Base-by-base conservation (phyloP, 2,113 vertebrate species). In the Anhinga rufa region DNA sequence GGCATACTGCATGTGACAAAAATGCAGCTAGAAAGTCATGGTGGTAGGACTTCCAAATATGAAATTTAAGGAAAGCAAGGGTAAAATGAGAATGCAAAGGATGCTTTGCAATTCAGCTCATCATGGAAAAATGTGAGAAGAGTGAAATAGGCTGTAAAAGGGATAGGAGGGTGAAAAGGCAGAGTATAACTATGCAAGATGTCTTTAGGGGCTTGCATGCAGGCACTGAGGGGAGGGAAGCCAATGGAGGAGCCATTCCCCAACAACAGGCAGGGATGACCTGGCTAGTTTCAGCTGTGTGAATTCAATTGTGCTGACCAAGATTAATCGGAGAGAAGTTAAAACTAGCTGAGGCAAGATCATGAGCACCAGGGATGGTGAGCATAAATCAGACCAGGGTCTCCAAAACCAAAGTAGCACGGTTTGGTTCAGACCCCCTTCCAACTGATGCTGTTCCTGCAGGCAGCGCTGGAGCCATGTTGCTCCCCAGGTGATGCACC, bases 401-500 rank as follows among this genome's bases (percentile, higher is more conserved):
- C 18, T 36, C 26, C 34, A 68, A 78, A 60, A 38, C 32, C 74
- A 42, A 31, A 76, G 17, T 32, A 42, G 54, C 34, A 2, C 5
- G 34, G 10, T 82, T 89, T 76, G 61, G 8, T 65, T 79, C 46
- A 62, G 49, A 84, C 36, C 44, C 44, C 28, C 16, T 90, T 86
- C 42, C 29, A 52, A 0, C 5, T 19, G 38, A 8, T 58, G 20
- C 31, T 51, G 42, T 88, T 92, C n/a, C 57, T 72, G 52, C 14
- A 29, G 69, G 61, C 49, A 74, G 76, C 0, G 0, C 72, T 54
- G 83, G 48, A 81, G 60, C 40, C 1, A 0, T 18, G 42, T 42
- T 77, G 68, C 46, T 92, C 54, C 36, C 34, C 17, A 54, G 28
- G 49, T 46, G 72, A 64, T 55, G 48, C 83, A 40, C 26, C 48